Evolutionary conservation across 2,888 invertebrate species (phyloP), one percentile per base, ranked within the genome.

Genomic region (Caenorhabditis japonica): DNA sequence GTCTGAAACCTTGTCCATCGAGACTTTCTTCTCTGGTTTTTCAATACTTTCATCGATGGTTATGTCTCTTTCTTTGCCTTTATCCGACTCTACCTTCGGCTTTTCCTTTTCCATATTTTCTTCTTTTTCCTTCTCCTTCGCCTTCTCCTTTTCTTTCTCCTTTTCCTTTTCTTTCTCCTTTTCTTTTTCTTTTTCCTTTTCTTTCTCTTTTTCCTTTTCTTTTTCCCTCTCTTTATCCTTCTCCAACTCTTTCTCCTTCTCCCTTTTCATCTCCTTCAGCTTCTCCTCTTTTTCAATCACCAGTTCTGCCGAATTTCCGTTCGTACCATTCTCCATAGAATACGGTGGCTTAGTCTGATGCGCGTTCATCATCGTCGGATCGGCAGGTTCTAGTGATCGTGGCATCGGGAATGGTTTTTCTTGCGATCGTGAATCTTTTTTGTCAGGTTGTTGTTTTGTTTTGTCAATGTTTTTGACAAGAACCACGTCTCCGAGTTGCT

Each of bases 401-500:
- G 56, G 34, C 10, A 27, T 38, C 25, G 27, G 3, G 2, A 15
- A 27, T 13, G 43, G 43, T 43, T 53, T 62, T 17, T 19, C 39
- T 21, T 53, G 38, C 13, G 30, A 19, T 19, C 8, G 3, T 56
- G 43, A 21, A 21, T 43, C 52, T 41, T 55, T 15, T 8, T 51
- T 33, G 23, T 49, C 17, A 13, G 51, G 17, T 36, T 33, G 5
- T 12, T 21, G 17, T 30, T 23, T 49, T 34, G 21, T 38, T 39
- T 39, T 41, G 4, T 47, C 25, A 4, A 21, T 15, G 13, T 41
- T 47, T 19, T 36, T 36, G 15, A 64, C 62, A 3, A 64, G 33
- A 25, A 44, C 53, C 12, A 64, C 39, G 13, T 46, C 55, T n/a
- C 62, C 62, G 1, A 64, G 36, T 23, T 55, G 53, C 62, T 64